These are phyloP conservation scores for Romanogobio albipinnatus DNA, from an alignment of 2,113 vertebrate species.

Conservation along the genomic window DNA sequence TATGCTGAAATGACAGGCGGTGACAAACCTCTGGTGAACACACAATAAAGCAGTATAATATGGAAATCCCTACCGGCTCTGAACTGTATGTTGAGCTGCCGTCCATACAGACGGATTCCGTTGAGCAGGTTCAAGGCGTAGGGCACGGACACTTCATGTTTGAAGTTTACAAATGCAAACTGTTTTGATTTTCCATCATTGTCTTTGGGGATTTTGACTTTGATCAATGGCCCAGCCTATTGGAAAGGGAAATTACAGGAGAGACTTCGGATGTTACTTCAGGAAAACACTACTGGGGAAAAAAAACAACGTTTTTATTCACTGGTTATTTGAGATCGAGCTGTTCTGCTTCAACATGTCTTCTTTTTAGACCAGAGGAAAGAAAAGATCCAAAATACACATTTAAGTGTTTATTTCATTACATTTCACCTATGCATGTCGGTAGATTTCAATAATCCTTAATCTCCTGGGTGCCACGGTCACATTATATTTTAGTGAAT, in stretches of 20 bases:
- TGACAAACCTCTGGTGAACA: neutral
- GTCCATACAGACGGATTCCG: conserved; percentile 85
- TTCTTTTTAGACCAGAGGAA: neutral
- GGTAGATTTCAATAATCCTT: neutral
- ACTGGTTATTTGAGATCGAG: neutral
- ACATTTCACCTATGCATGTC: neutral
- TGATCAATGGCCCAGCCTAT: conserved; percentile 92
- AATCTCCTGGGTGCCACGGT: too few relatives aligned
- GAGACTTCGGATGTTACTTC: neutral
- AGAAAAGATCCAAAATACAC: neutral
- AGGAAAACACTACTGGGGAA: neutral
- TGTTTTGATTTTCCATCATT: conserved; percentile 88
- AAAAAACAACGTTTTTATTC: neutral
- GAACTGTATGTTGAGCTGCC: conserved; percentile 89
- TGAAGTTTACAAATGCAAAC: conserved; percentile 96
- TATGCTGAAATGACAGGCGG: neutral
- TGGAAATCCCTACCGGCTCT: conserved; percentile 81
- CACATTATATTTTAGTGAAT: too few relatives aligned
- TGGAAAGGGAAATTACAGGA: conserved; percentile 18
- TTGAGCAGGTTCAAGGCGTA: conserved; percentile 89
- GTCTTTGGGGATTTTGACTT: conserved; percentile 93
- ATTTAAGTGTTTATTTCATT: neutral
- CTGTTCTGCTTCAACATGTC: neutral
- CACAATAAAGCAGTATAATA: neutral
- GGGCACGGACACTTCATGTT: conserved; percentile 91